Percentiles rank a stretch among this genome's conserved stretches.
These are phyloP conservation scores for Lordiphosa clarofinis DNA, from an alignment of 1,140 invertebrate species.

Conservation along the genomic window DNA sequence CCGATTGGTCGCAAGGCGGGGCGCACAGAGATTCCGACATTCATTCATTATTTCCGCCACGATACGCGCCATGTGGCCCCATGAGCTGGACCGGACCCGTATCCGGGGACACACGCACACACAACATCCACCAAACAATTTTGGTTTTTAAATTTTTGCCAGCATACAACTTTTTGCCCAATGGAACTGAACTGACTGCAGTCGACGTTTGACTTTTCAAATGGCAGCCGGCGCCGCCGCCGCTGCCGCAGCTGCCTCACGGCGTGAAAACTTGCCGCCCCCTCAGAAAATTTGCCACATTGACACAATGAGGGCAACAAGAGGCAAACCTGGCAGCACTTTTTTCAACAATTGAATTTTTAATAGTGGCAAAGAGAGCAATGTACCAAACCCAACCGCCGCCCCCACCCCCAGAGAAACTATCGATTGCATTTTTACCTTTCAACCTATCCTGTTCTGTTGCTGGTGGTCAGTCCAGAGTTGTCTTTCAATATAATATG, in stretches of 20 bases:
- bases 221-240: slow-evolving; percentile 31
- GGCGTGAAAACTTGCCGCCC: slow-evolving; percentile 28
- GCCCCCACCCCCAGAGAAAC: background rate
- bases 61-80: slow-evolving; percentile 40
- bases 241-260: slow-evolving; percentile 19
- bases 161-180: slow-evolving; percentile 56
- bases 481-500: slow-evolving; percentile 37
- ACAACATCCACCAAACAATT: slow-evolving; percentile 47
- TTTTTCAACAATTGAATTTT: slow-evolving; percentile 67
- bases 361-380: slow-evolving; percentile 51
- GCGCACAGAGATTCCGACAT: slow-evolving; percentile 23
- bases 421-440: slow-evolving; percentile 40
- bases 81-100: slow-evolving; percentile 1
- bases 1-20: slow-evolving; percentile 23
- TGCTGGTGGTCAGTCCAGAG: background rate
- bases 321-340: slow-evolving; percentile 24
- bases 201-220: slow-evolving; percentile 61
- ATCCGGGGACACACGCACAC: slow-evolving; percentile 13
- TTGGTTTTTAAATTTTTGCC: slow-evolving; percentile 37
- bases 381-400: slow-evolving; percentile 5
- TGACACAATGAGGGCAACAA: slow-evolving; percentile 65
- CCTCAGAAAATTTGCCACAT: slow-evolving; percentile 48
- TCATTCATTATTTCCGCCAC: slow-evolving; percentile 67
- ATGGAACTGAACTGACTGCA: slow-evolving; percentile 41
- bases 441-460: slow-evolving; percentile 1